Evolutionary conservation across 1,140 invertebrate species (phyloP).

Genomic region (Apis florea): DNA sequence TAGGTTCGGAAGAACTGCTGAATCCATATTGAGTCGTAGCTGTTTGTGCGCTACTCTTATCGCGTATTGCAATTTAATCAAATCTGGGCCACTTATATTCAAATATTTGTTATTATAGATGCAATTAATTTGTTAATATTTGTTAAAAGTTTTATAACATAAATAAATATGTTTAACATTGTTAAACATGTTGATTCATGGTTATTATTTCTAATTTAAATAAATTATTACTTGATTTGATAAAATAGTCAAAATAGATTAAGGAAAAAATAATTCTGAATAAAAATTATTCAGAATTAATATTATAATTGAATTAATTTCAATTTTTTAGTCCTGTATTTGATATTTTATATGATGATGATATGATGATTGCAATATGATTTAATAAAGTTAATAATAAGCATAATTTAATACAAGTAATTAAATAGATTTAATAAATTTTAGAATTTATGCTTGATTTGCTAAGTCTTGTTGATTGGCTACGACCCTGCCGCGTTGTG

Average conservation of each 20-base stretch:
- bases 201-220: background rate
- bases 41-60: background rate
- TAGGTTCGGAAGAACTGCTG: slow-evolving; percentile 13
- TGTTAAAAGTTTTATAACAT: background rate
- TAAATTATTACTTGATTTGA: background rate
- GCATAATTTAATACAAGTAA: background rate
- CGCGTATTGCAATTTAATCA: background rate
- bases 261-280: background rate
- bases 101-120: background rate
- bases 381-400: background rate
- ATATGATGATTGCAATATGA: background rate
- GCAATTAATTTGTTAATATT: background rate
- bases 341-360: background rate
- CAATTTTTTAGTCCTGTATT: background rate
- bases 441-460: slow-evolving; percentile 29
- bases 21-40: slow-evolving; percentile 8
- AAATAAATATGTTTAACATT: background rate
- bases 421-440: slow-evolving; percentile 1
- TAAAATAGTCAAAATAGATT: background rate
- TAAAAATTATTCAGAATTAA: background rate
- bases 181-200: no score
- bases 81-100: slow-evolving; percentile 32
- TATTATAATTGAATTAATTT: background rate
- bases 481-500: slow-evolving; percentile 50
- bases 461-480: background rate